Evolutionary conservation across 2,888 invertebrate genomes (phyloP).

Genomic region (Andrena fulva): DNA sequence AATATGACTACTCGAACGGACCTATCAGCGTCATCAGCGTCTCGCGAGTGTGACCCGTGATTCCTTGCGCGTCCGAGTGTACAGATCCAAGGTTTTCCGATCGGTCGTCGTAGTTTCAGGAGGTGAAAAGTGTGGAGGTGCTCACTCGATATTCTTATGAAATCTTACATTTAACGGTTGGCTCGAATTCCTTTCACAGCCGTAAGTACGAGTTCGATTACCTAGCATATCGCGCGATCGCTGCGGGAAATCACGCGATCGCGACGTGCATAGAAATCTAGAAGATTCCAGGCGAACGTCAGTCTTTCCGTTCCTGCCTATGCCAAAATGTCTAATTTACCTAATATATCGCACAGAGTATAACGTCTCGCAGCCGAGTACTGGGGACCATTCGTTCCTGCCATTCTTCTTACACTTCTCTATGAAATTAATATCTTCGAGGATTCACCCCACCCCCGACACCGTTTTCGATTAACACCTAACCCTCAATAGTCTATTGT

Average conservation of each 20-base stretch:
- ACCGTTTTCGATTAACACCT: conserved; percentile 52
- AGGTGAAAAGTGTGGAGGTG: conserved; percentile 72
- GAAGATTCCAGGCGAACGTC: conserved; percentile 71
- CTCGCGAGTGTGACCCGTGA: conserved; percentile 71
- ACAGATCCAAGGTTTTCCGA: conserved; percentile 68
- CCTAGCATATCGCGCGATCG: not conserved
- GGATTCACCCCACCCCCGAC: conserved; percentile 16
- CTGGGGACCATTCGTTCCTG: not conserved
- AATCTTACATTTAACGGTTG: conserved; percentile 77
- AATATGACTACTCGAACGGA: conserved; percentile 53
- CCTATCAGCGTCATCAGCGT: conserved; percentile 66
- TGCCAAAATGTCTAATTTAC: conserved; percentile 74
- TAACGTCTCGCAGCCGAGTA: not conserved
- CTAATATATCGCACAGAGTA: conserved; percentile 32
- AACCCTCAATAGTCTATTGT: conserved; percentile 63
- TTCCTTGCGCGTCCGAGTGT: conserved; percentile 72
- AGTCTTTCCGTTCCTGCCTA: conserved; percentile 57
- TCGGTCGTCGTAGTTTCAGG: conserved; percentile 59
- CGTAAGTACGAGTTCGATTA: conserved; percentile 74
- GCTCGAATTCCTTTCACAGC: conserved; percentile 73
- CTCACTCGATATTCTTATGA: conserved; percentile 75
- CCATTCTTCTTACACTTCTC: not conserved
- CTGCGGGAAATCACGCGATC: conserved; percentile 20
- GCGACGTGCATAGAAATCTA: conserved; percentile 54
- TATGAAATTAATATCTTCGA: conserved; percentile 6